These are phyloP conservation scores for Hippocampus zosterae DNA, from an alignment of 2,113 vertebrate species.

Conservation along the genomic window DNA sequence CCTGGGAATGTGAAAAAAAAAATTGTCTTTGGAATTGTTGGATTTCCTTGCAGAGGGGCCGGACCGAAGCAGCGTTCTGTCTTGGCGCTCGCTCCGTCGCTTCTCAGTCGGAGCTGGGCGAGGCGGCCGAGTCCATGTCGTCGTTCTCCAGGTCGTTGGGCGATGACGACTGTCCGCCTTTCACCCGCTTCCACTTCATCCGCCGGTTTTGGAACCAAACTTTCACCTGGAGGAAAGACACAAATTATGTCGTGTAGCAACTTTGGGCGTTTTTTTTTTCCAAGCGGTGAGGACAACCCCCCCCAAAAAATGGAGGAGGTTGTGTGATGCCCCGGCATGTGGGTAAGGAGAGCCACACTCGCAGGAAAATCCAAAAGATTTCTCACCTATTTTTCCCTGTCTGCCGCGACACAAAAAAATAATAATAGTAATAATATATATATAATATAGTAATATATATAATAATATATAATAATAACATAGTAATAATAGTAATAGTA, in stretches of 20 bases:
- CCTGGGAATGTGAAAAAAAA: conserved; percentile 3
- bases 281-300: not conserved
- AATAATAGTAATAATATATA: too few species aligned
- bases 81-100: not conserved
- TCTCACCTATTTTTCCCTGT: too few species aligned
- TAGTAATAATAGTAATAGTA: too few species aligned
- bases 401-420: too few species aligned
- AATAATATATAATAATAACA: too few species aligned
- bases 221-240: conserved; percentile 80
- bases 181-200: conserved; percentile 99
- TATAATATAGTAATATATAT: too few species aligned
- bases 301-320: not conserved
- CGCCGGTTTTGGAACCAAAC: conserved; percentile 98
- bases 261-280: too few species aligned
- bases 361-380: too few species aligned
- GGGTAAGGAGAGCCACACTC: too few species aligned
- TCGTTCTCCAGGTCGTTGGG: conserved; percentile 82
- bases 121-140: conserved; percentile 86
- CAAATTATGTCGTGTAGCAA: not conserved
- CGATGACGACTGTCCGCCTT: conserved; percentile 84
- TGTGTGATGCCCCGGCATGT: too few species aligned
- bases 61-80: conserved; percentile 6
- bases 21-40: conserved; percentile 20
- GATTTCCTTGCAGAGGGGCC: conserved; percentile 19
- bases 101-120: conserved; percentile 83